A percentile compares a stretch with the other conserved stretches of the same genome.
Evolutionary conservation across 2,888 invertebrate genomes (phyloP).

Genomic region (Caenorhabditis doughertyi): DNA sequence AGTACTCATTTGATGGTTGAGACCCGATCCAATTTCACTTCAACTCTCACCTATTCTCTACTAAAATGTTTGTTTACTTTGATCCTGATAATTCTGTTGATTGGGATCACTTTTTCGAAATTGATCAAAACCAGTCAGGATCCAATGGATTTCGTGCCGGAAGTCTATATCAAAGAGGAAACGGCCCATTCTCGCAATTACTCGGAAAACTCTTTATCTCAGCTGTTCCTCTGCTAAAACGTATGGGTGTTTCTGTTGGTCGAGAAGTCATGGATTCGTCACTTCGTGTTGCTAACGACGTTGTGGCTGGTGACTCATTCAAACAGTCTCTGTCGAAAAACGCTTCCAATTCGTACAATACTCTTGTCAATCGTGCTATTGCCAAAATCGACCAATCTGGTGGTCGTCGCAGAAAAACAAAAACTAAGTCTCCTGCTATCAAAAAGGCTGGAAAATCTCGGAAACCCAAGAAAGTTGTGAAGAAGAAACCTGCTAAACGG

Average conservation of each 20-base stretch:
- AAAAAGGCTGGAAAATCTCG: not conserved
- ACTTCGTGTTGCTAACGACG: conserved; percentile 34
- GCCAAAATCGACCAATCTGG: conserved; percentile 20
- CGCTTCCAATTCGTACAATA: conserved; percentile 16
- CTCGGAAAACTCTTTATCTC: conserved; percentile 30
- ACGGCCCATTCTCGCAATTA: conserved; percentile 28
- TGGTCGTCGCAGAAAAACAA: not conserved
- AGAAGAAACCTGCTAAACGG: not conserved
- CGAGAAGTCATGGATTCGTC: conserved; percentile 20
- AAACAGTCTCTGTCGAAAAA: conserved; percentile 16
- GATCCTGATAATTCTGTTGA: conserved; percentile 22
- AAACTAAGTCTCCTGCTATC: no score
- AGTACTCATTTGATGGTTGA: conserved; percentile 21
- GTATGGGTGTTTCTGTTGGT: conserved; percentile 21
- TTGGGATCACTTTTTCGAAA: conserved; percentile 7
- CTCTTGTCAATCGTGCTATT: conserved; percentile 20
- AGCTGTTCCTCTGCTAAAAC: conserved; percentile 26
- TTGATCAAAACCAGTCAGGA: not conserved
- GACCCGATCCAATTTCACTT: not conserved
- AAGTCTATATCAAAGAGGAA: conserved; percentile 32
- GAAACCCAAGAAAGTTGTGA: not conserved
- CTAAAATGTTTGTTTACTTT: not conserved
- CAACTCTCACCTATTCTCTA: not conserved
- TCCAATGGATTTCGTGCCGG: conserved; percentile 31
- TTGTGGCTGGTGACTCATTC: conserved; percentile 25